Conservation (phyloP, 2,888 invertebrate species). For the Nematopogon swammerdamellus region DNA sequence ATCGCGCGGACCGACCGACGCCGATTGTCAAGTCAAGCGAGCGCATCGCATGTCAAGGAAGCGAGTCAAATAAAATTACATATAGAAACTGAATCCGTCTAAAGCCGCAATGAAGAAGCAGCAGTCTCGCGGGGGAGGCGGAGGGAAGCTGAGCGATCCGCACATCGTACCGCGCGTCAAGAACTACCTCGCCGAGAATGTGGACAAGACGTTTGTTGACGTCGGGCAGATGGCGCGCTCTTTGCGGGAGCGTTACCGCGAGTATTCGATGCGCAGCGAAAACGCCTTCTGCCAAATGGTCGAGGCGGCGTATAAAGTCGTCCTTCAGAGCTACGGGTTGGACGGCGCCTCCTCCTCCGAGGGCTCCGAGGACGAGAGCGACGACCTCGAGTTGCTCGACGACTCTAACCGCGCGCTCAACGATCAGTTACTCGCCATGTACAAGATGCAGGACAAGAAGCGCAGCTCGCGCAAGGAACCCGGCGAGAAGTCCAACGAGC, state of each 20-base stretch:
- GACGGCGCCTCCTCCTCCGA: slow-evolving; percentile 59
- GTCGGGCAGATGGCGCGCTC: slow-evolving; percentile 80
- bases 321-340: slow-evolving; percentile 65
- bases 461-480: slow-evolving; percentile 27
- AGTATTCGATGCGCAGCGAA: slow-evolving; percentile 78
- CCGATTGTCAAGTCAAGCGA: neutral
- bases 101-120: slow-evolving; percentile 45
- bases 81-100: neutral
- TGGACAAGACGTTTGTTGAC: slow-evolving; percentile 77
- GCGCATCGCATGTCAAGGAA: neutral
- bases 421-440: slow-evolving; percentile 50
- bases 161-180: slow-evolving; percentile 60
- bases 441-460: slow-evolving; percentile 49
- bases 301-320: slow-evolving; percentile 71
- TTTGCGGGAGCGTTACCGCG: slow-evolving; percentile 67
- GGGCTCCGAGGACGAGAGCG: slow-evolving; percentile 56
- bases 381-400: slow-evolving; percentile 71
- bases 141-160: slow-evolving; percentile 48
- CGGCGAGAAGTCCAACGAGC: slow-evolving; percentile 40
- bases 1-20: too few species aligned
- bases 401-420: slow-evolving; percentile 75
- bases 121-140: slow-evolving; percentile 23
- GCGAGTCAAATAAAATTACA: neutral
- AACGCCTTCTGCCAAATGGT: slow-evolving; percentile 76
- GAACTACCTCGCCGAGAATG: slow-evolving; percentile 78